Evolutionary conservation across 2,797 vertebrate species (phyloP).

Genomic region (Sebastes jordani): DNA sequence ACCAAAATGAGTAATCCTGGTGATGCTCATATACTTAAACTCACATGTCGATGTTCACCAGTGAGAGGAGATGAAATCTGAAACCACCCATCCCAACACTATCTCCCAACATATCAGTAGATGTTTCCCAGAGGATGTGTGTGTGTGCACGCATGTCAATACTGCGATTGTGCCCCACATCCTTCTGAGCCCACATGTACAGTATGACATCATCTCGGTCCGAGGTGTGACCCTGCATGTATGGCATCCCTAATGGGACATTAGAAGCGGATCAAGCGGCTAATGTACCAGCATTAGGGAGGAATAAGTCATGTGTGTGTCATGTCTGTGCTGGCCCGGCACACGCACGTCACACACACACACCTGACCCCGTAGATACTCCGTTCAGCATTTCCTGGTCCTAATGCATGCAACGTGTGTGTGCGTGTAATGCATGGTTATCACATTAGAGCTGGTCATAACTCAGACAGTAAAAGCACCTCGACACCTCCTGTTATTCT

Average conservation of each 20-base stretch:
- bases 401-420: constrained; percentile 49
- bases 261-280: constrained; percentile 73
- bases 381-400: constrained; percentile 48
- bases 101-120: constrained; percentile 4
- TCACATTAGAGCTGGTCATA: constrained; percentile 67
- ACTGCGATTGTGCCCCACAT: not conserved
- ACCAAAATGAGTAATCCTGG: constrained; percentile 52
- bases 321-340: constrained; percentile 49
- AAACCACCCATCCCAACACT: constrained; percentile 12
- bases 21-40: not conserved
- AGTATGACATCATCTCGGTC: constrained; percentile 73
- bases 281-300: constrained; percentile 75
- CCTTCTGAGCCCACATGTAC: constrained; percentile 29
- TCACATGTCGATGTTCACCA: not conserved
- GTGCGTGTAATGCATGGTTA: constrained; percentile 59
- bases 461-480: constrained; percentile 69
- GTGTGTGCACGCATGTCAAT: not conserved
- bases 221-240: constrained; percentile 75
- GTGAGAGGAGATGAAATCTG: constrained; percentile 23
- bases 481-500: constrained; percentile 49
- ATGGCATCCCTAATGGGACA: constrained; percentile 75
- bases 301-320: constrained; percentile 75
- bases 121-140: constrained; percentile 13
- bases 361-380: constrained; percentile 41
- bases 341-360: constrained; percentile 40